Evolutionary conservation across 2,113 vertebrate species (phyloP), one percentile per base, ranked within the genome.

Genomic region (Eupsittula cactorum): DNA sequence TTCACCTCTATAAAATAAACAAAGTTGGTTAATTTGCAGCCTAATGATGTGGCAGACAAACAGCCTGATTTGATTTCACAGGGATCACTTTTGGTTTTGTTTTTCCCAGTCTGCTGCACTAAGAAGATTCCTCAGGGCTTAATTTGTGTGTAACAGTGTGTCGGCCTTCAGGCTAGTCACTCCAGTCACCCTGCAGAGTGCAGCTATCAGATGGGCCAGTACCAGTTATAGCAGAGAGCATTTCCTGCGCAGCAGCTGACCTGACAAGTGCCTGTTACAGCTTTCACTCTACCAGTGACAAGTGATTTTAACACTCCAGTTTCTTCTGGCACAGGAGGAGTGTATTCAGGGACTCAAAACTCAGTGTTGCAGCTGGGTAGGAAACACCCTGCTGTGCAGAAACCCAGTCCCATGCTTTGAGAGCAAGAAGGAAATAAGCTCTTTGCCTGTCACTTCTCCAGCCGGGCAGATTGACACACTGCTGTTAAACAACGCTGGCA

Each of bases 401-500:
- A 64, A 41, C 13, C 11, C 35, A 65, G 24, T 28, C 28, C 17
- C 3, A 1, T 35, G 11, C 44, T 83, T 59, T 25, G 16, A 65
- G 20, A 41, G 13, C 8, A 13, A 31, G 64, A 52, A 23, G 6
- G 16, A 82, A 76, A 29, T 19, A 71, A 46, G 6, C 6, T 77
- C 37, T 20, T 82, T 59, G 24, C 19, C 6, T 23, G 7, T 27
- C 3, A 1, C 29, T 83, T 71, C 37, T 73, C 25, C 44, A 73
- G 37, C 6, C 33, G n/a, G 29, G 7, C 50, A 59, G 42, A 13
- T 33, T 29, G 33, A 37, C 1, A 1, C 1, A 1, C 9, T 44
- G 49, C 37, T 50, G 23, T 44, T 33, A 41, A 47, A 31, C 41
- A 71, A 44, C 29, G 9, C 7, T 28, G 69, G 53, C 16, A 20